Percentiles rank a stretch among this genome's conserved stretches.
Evolutionary conservation across 2,113 vertebrate genomes (phyloP).

Genomic region (Laticauda colubrina): DNA sequence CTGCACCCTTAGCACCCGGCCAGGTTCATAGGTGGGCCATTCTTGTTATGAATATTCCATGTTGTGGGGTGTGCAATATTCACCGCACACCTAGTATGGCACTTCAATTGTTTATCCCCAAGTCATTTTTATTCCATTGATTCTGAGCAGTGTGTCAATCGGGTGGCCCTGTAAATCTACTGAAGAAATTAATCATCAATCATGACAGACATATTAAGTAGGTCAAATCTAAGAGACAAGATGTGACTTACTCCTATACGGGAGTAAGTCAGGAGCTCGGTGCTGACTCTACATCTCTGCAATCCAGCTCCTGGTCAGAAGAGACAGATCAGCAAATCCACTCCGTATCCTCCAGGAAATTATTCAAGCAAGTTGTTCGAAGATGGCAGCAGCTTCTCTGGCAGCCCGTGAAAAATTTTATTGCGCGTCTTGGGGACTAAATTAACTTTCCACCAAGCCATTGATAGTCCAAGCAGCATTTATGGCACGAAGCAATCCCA

Average conservation of each 20-base stretch:
- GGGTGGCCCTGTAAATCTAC: background rate
- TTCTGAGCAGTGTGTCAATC: background rate
- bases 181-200: background rate
- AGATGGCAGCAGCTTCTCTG: constrained; percentile 7
- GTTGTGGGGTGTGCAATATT: background rate
- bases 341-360: background rate
- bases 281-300: background rate
- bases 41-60: background rate
- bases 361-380: constrained; percentile 3
- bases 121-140: background rate
- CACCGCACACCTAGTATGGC: background rate
- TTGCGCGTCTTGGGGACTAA: constrained; percentile 19
- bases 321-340: background rate
- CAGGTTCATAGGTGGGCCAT: background rate
- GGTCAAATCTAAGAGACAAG: background rate
- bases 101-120: background rate
- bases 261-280: background rate
- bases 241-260: background rate
- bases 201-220: background rate
- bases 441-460: constrained; percentile 27
- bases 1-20: background rate
- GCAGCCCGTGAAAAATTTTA: background rate
- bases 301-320: background rate
- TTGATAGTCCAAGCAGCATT: constrained; percentile 30
- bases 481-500: constrained; percentile 19